Evolutionary conservation across 2,797 vertebrate species (phyloP).

Genomic region (Manis crassicaudata): DNA sequence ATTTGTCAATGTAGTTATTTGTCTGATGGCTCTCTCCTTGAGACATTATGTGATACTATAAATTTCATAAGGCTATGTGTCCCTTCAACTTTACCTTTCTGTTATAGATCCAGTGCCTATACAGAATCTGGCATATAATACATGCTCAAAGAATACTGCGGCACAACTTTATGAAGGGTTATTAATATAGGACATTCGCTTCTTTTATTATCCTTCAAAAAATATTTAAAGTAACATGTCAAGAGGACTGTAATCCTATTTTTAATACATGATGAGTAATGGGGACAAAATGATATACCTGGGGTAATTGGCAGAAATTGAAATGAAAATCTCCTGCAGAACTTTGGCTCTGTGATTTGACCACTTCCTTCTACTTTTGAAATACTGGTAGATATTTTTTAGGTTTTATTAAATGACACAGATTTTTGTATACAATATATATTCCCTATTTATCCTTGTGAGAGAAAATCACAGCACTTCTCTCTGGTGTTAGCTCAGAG

Average conservation of each 20-base stretch:
- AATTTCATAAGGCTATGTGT: background rate
- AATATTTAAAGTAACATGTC: background rate
- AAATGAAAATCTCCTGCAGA: background rate
- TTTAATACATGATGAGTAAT: background rate
- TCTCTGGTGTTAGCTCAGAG: background rate
- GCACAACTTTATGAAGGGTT: background rate
- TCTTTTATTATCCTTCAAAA: background rate
- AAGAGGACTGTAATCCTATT: background rate
- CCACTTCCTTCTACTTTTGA: background rate
- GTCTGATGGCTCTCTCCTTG: background rate
- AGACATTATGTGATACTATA: background rate
- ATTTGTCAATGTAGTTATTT: background rate
- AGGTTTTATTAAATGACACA: background rate
- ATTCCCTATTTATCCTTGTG: background rate
- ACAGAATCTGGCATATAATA: background rate
- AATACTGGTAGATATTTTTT: background rate
- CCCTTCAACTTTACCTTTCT: background rate
- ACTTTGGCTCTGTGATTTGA: slow-evolving; percentile 7
- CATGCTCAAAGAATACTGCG: background rate
- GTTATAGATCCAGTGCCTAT: background rate
- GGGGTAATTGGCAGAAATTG: background rate
- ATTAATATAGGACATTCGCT: background rate
- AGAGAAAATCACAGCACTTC: background rate
- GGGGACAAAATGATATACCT: background rate
- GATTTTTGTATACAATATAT: background rate